Base-by-base conservation (phyloP, 2,797 vertebrate species). In the Bovichtus variegatus region DNA sequence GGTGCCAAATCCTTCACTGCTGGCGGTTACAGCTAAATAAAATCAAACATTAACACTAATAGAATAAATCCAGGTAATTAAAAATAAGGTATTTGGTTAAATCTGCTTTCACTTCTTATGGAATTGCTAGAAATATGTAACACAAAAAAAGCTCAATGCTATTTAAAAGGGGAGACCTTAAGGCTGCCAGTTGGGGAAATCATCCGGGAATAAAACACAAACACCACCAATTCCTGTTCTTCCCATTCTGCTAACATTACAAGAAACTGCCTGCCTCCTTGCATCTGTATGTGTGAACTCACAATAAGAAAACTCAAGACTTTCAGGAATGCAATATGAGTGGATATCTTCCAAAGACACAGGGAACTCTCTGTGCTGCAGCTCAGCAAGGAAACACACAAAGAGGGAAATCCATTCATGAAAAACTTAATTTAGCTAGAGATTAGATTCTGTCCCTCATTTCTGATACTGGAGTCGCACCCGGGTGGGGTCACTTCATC, bases 341-440 rank as follows among this genome's bases (percentile, higher is more conserved):
- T 60, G n/a, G 49, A 15, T 60, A 27, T 60, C 5, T 60, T 60
- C 21, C 57, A 60, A 59, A 59, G 36, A 25, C 31, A 34, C 18
- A n/a, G n/a, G n/a, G n/a, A n/a, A n/a, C n/a, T n/a, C n/a, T n/a
- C n/a, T n/a, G n/a, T n/a, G n/a, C n/a, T n/a, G n/a, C n/a, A n/a
- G n/a, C n/a, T n/a, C n/a, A n/a, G n/a, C n/a, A n/a, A n/a, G n/a
- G n/a, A n/a, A n/a, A n/a, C n/a, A n/a, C n/a, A n/a, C n/a, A n/a
- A n/a, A n/a, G n/a, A n/a, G n/a, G n/a, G n/a, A n/a, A n/a, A n/a
- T n/a, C n/a, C n/a, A n/a, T n/a, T n/a, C n/a, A n/a, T n/a, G n/a
- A n/a, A n/a, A n/a, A n/a, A n/a, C n/a, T n/a, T n/a, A n/a, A n/a
- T n/a, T n/a, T n/a, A n/a, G n/a, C n/a, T n/a, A n/a, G n/a, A n/a